Percentiles rank a stretch among this genome's conserved stretches.
Evolutionary conservation across 37 sponge, comb jelly and placozoan species (phyloP).

Genomic region (Chondrilla cf. caribensis): DNA sequence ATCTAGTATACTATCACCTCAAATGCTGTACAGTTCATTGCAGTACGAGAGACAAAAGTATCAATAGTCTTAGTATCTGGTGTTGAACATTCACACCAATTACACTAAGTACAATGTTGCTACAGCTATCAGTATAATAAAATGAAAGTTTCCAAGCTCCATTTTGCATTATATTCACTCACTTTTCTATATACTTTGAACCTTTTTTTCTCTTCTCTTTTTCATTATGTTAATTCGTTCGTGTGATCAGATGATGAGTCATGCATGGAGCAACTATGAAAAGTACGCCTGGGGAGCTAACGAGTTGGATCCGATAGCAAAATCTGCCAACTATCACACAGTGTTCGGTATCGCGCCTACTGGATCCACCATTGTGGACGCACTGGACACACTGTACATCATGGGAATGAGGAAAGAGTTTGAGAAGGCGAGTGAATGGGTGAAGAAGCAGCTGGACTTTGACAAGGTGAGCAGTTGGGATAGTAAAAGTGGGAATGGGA

Average conservation of each 20-base stretch:
- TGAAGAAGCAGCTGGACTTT: slow-evolving; percentile 51
- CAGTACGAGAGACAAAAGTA: no score
- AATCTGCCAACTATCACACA: not conserved
- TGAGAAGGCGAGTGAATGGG: slow-evolving; percentile 72
- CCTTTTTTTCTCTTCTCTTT: no score
- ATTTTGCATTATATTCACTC: no score
- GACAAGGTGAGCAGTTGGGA: slow-evolving; percentile 31
- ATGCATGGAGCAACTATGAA: slow-evolving; percentile 83
- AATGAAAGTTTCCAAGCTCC: no score
- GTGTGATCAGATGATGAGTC: slow-evolving; percentile 71
- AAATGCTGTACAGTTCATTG: no score
- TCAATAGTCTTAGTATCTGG: no score
- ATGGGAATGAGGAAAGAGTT: slow-evolving; percentile 81
- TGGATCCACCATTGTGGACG: slow-evolving; percentile 88
- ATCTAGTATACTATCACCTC: no score
- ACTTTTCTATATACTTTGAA: no score
- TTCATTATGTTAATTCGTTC: not conserved
- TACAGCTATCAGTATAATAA: no score
- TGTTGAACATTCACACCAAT: no score
- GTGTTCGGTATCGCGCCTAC: slow-evolving; percentile 66
- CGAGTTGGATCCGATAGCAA: slow-evolving; percentile 74
- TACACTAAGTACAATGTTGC: no score
- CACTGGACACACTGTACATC: slow-evolving; percentile 83
- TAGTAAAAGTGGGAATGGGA: not conserved
- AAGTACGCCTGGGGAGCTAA: slow-evolving; percentile 82